phyloP scores from a whole-genome alignment of 2,888 invertebrate species.

The Diploptera punctata region DNA sequence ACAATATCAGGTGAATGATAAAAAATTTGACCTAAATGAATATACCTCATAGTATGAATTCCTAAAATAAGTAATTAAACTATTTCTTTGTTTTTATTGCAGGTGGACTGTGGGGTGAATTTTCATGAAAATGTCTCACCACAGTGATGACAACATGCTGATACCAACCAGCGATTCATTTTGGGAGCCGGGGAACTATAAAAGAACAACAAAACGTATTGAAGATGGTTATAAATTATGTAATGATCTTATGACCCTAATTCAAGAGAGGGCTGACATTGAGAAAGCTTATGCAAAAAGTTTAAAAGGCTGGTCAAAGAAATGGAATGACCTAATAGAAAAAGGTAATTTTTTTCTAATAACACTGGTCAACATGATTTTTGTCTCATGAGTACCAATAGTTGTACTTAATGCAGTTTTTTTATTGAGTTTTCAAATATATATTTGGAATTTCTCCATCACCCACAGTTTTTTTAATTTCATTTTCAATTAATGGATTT shows the following conservation, averaged over 20 bases:
- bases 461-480: no score
- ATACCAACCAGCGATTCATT: conserved; percentile 95
- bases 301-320: conserved; percentile 94
- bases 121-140: conserved; percentile 80
- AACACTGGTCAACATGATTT: no score
- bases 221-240: conserved; percentile 96
- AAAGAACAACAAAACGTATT: conserved; percentile 91
- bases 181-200: conserved; percentile 99
- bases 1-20: no score
- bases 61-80: no score
- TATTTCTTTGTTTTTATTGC: conserved; percentile 13
- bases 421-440: no score
- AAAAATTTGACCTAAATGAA: no score
- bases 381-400: no score
- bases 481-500: no score
- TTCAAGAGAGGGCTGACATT: conserved; percentile 94
- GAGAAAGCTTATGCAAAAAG: conserved; percentile 97
- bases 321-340: conserved; percentile 97
- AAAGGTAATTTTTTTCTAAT: no score
- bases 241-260: conserved; percentile 86
- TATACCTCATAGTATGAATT: no score
- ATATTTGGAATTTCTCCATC: no score
- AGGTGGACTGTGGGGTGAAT: conserved; percentile 35
- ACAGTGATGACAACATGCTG: conserved; percentile 95
- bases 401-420: no score